Evolutionary conservation across 2,888 invertebrate genomes (phyloP), one percentile per base, ranked within the genome.

Genomic region (Tachina fera): DNA sequence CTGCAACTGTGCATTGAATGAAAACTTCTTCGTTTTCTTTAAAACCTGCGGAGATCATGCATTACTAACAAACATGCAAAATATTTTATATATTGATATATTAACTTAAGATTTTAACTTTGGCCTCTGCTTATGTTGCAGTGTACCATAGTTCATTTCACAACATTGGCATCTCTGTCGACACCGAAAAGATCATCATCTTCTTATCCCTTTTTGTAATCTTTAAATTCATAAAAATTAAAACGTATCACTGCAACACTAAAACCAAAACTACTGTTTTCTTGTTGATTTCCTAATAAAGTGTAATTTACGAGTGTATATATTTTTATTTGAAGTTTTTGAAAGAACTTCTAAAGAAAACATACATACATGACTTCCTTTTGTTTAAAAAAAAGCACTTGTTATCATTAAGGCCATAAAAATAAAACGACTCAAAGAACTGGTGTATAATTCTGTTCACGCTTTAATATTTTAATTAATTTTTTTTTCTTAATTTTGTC

Each of bases 201-300:
- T 77, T 58, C 31, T 72, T 22, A 22, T 13, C 13, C 19, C 56
- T 22, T 53, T 31, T 39, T 3, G 39, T n/a, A 56, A 80, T 31
- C 65, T 78, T 74, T 79, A 80, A 67, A 53, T 71, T 58, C 11
- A 74, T 74, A 71, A 83, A 74, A 82, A 63, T 53, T 39, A 77
- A 74, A 79, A 75, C 43, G 31, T 53, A 82, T 31, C 65, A 63
- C 68, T 43, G 49, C 39, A 74, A 39, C 9, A 53, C 14, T 22
- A 41, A 82, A 89, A 87, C 79, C 87, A 88, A 89, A 89, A 88
- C 88, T 86, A 88, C 86, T 85, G 84, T 76, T 70, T 74, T 71
- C 41, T 72, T 65, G 45, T 84, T 56, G n/a, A 39, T 76, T 84
- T 84, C 84, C 13, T 72, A 60, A 81, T 84, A 85, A 85, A 85